Evolutionary conservation across 2,888 invertebrate genomes (phyloP), one percentile per base, ranked within the genome.

Genomic region (Euphydryas editha): DNA sequence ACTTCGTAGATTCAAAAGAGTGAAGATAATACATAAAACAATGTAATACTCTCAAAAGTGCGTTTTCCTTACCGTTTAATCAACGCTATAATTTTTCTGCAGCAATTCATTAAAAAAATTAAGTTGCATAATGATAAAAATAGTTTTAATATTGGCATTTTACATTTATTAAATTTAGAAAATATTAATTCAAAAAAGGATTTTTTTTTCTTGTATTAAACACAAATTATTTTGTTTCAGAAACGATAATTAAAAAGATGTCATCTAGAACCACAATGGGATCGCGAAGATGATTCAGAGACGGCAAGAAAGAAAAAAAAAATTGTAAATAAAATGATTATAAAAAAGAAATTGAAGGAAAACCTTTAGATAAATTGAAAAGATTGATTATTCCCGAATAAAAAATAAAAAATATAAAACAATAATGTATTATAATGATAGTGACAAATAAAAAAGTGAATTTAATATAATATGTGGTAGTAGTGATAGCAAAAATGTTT

Each of bases 401-500:
- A 30, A 30, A 30, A 30, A 8, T 30, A 30, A 30, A 57, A 49
- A 18, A 39, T 8, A n/a, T 30, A 20, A 0, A 54, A n/a, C 18
- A 17, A 36, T 13, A 15, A 11, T 54, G 3, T 6, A 36, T 36
- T 36, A 54, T 17, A 36, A 54, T 54, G 36, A 17, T 54, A 54
- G 36, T 54, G 54, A 54, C 8, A 21, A 24, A 15, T 55, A 54
- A 57, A 67, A 42, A 62, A 58, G 51, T 66, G 65, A 36, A 10
- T 64, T 68, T 70, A 56, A 67, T 63, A 59, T 73, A 68, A 58
- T 73, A 72, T 71, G 73, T 69, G 72, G 65, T 47, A 73, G 64
- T 56, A 70, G 69, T 72, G 66, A 49, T 30, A 60, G 62, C 64
- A 76, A 71, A 72, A 73, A 74, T 84, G 76, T 81, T 78, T 86